These are phyloP conservation scores for Gobius niger DNA, from an alignment of 2,113 vertebrate genomes.

Conservation along the genomic window DNA sequence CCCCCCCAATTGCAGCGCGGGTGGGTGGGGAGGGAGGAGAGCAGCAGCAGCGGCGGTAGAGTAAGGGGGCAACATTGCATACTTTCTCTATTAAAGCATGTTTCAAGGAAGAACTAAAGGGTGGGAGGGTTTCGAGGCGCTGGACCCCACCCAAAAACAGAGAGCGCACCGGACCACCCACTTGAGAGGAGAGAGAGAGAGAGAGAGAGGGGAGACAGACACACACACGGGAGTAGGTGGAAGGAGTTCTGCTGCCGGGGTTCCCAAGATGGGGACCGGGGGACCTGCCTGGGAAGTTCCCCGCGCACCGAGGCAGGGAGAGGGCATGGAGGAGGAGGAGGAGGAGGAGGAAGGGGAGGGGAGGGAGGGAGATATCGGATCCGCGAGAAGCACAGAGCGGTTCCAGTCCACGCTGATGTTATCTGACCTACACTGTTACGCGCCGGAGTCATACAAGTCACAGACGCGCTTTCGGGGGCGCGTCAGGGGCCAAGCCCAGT, in stretches of 20 bases:
- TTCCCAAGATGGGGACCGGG: slow-evolving; percentile 57
- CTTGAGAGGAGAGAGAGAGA: slow-evolving; percentile 33
- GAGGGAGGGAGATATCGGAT: slow-evolving; percentile 2
- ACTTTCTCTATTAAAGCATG: slow-evolving; percentile 79
- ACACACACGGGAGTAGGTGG: slow-evolving; percentile 45
- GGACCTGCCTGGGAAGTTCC: slow-evolving; percentile 50
- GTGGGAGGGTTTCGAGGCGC: slow-evolving; percentile 51
- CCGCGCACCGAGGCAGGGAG: slow-evolving; percentile 2
- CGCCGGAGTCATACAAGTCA: slow-evolving; percentile 43
- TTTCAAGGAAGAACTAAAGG: slow-evolving; percentile 59
- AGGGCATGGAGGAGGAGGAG: slow-evolving; percentile 10
- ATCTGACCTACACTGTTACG: slow-evolving; percentile 48
- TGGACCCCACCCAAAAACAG: slow-evolving; percentile 65
- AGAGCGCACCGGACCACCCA: slow-evolving; percentile 67
- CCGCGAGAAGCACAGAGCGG: slow-evolving; percentile 27
- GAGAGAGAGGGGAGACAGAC: slow-evolving; percentile 35
- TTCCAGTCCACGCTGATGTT: slow-evolving; percentile 38
- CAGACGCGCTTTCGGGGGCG: slow-evolving; percentile 19
- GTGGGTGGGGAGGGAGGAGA: slow-evolving; percentile 68
- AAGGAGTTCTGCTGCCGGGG: slow-evolving; percentile 58
- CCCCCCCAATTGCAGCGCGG: slow-evolving; percentile 71
- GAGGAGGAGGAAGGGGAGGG: slow-evolving; percentile 1
- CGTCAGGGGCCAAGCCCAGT: not conserved
- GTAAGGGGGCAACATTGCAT: slow-evolving; percentile 71
- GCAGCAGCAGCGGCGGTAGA: slow-evolving; percentile 47